phyloP scores from a whole-genome alignment of 2,797 vertebrate genomes.

The Muraenolepis orangiensis region DNA sequence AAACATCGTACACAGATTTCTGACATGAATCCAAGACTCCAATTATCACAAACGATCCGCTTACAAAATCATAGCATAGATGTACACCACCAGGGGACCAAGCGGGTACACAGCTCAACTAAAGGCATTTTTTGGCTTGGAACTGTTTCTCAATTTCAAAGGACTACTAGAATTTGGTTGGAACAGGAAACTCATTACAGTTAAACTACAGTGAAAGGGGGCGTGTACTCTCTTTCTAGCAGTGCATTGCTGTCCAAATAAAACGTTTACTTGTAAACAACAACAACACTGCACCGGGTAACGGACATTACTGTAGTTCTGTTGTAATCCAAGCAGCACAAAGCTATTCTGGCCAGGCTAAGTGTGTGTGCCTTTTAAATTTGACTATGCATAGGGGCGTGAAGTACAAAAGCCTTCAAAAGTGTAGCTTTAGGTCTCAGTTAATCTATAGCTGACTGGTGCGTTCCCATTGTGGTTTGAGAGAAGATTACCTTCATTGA shows the following conservation, averaged over 20 bases:
- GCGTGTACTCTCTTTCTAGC: neutral
- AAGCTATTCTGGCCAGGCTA: neutral
- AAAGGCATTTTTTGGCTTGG: conserved; percentile 69
- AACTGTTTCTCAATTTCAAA: conserved; percentile 36
- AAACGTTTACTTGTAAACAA: neutral
- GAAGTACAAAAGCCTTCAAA: neutral
- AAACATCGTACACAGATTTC: conserved; percentile 45
- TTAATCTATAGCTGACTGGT: neutral
- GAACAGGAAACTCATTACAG: conserved; percentile 35
- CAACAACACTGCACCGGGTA: neutral
- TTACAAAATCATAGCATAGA: conserved; percentile 33
- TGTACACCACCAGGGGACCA: conserved; percentile 51
- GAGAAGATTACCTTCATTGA: neutral
- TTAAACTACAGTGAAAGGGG: conserved; percentile 10
- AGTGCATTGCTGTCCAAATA: conserved; percentile 1
- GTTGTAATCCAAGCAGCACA: neutral
- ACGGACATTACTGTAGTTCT: neutral
- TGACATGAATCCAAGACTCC: conserved; percentile 52
- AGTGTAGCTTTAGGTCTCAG: neutral
- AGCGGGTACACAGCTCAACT: conserved; percentile 52
- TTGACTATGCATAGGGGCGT: neutral
- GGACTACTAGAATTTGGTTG: conserved; percentile 26
- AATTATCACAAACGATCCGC: conserved; percentile 39
- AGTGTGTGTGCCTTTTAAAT: neutral
- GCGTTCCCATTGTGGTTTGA: neutral